Base-by-base conservation (phyloP, 1,140 invertebrate genomes). In the Sycobia sp. region DNA sequence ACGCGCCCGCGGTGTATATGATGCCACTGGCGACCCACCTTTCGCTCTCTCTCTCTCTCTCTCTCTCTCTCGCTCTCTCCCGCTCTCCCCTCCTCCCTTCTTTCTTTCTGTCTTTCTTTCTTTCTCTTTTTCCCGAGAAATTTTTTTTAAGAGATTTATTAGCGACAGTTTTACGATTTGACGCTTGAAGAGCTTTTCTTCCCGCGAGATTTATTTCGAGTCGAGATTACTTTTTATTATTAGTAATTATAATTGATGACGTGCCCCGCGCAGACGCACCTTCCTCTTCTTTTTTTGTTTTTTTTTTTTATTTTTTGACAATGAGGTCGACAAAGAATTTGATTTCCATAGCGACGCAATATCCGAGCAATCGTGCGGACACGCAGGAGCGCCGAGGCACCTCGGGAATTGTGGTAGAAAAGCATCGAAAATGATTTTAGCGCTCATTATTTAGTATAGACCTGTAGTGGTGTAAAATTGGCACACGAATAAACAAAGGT, bases 151-250 rank as follows among this genome's bases (percentile, higher is more conserved):
- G 43, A 65, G 57, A 65, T 65, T 65, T 65, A 65, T 65, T 49
- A 55, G 57, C 27, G 63, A 65, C 63, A 65, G 56, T 60, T 65
- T 65, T 65, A 65, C 63, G 63, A 65, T 65, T 65, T 65, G 56
- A 65, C 63, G 56, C 63, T 60, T 60, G 63, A 65, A 60, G 63
- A 65, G 56, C 56, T 65, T 65, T 65, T 65, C 51, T 56, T 55
- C 57, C n/a, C 20, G 22, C 39, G 38, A 58, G 62, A 65, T 65
- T 65, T 65, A 65, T 65, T 58, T 46, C 47, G 20, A 53, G 36
- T 16, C 41, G 39, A 58, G 38, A 65, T 65, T 65, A 65, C 62
- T 59, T 65, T 64, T 65, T 65, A 65, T 57, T 46, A 58, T 65
- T 65, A 58, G 55, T 65, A 58, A 58, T 65, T 65, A 38, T 65